Evolutionary conservation across 2,113 vertebrate species (phyloP).

Genomic region (Corythaeola cristata): DNA sequence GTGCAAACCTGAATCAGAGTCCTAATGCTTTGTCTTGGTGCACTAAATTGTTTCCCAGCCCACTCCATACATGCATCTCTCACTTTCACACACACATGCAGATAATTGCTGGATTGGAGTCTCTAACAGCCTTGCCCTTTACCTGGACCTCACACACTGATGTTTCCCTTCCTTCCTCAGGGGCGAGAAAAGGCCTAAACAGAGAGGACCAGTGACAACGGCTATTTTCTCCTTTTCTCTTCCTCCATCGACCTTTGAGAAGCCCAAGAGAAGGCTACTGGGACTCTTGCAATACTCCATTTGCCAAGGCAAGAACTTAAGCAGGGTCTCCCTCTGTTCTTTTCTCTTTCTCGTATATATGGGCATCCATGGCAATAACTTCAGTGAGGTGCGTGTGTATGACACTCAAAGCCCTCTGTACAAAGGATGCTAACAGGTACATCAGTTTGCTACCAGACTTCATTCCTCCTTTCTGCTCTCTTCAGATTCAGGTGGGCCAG

Average conservation of each 20-base stretch:
- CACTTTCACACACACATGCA: not conserved
- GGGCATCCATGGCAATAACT: not conserved
- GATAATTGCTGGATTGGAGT: not conserved
- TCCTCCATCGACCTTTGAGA: not conserved
- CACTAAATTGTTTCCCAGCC: not conserved
- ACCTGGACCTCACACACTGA: not conserved
- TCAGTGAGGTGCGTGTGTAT: not conserved
- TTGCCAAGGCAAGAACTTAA: not conserved
- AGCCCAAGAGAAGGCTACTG: not conserved
- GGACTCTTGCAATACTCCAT: not conserved
- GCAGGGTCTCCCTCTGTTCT: not conserved
- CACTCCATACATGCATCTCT: fast-evolving
- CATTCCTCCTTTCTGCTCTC: not conserved
- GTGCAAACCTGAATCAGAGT: not conserved
- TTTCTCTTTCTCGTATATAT: not conserved
- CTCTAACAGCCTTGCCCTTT: not conserved
- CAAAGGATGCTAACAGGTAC: not conserved
- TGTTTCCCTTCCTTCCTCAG: not conserved
- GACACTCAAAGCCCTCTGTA: not conserved
- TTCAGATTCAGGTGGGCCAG: not conserved
- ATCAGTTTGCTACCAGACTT: not conserved
- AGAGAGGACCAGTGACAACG: not conserved
- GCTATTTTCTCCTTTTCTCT: not conserved
- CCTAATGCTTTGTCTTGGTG: not conserved
- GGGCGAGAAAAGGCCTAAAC: not conserved